Conservation (phyloP, 2,113 vertebrate genomes). For the Machaerirhynchus nigripectus region DNA sequence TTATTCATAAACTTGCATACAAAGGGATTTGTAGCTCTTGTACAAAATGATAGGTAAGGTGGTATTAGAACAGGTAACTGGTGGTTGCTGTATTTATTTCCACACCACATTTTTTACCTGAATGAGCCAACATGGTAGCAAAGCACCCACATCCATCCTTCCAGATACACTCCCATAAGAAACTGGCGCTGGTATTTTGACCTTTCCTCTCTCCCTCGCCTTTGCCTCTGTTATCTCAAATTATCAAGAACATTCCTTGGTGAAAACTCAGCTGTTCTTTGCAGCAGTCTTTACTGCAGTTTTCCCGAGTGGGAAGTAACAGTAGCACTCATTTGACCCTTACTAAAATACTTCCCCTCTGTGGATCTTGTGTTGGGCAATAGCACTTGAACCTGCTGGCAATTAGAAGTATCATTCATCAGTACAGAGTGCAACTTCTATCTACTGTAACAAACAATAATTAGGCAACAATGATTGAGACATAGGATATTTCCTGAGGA, state of each 20-base stretch:
- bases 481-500: slow-evolving; percentile 56
- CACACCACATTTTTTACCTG: neutral
- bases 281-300: slow-evolving; percentile 34
- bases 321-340: slow-evolving; percentile 19
- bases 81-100: neutral
- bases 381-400: slow-evolving; percentile 23
- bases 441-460: slow-evolving; percentile 50
- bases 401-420: slow-evolving; percentile 28
- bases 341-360: slow-evolving; percentile 27
- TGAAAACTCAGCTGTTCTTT: slow-evolving; percentile 56
- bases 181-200: slow-evolving; percentile 9
- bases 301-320: slow-evolving; percentile 17
- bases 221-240: slow-evolving; percentile 47
- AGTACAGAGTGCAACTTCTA: slow-evolving; percentile 58
- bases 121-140: neutral
- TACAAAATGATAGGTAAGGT: neutral
- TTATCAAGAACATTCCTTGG: slow-evolving; percentile 21
- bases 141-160: neutral
- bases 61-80: neutral
- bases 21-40: neutral
- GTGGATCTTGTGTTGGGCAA: slow-evolving; percentile 24
- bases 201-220: slow-evolving; percentile 17
- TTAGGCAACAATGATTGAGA: slow-evolving; percentile 61
- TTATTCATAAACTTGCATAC: neutral
- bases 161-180: neutral